Base-by-base conservation (phyloP, 2,113 vertebrate species). In the Pedionomus torquatus region DNA sequence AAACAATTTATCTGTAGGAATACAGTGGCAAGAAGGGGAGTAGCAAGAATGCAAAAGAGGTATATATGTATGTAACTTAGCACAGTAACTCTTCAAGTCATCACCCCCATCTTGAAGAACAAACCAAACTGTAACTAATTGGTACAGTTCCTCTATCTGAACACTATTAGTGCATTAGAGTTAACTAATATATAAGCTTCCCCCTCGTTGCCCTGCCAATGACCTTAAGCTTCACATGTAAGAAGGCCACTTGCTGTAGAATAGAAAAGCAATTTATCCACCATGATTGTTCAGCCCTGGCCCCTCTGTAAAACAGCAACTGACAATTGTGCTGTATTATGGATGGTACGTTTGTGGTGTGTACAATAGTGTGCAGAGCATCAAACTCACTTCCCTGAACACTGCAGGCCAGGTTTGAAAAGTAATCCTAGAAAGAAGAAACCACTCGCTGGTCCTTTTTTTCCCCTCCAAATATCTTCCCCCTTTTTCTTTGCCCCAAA, bases 241-340 rank as follows among this genome's bases (percentile, higher is more conserved):
- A 74, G 91, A 95, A 97, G 97, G 93, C 97, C 96, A 97, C 95
- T 90, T 93, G 88, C 91, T 90, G 87, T 46, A 96, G 97, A 96
- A 95, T 77, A 74, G 85, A 87, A 92, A 94, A 96, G 92, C 95
- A 90, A 96, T 97, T 97, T 97, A 97, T 97, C 97, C 92, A 71
- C 92, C 60, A 64, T 14, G 81, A 95, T 90, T 74, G 77, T 91
- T 96, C 95, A 71, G 92, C 81, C 81, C 95, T 30, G 46, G 91
- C 81, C 88, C 80, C 68, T 96, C 96, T 94, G 96, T 93, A 95
- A 97, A 96, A 97, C 96, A 95, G 95, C 96, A 71, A 91, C 95
- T 96, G 97, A 97, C 97, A 96, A 88, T 85, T 54, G 93, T 54
- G 68, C 96, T 97, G 94, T 89, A 71, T 97, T 98, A 97, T 87